phyloP scores from a whole-genome alignment of 2,888 invertebrate species.

The Achlya flavicornis region DNA sequence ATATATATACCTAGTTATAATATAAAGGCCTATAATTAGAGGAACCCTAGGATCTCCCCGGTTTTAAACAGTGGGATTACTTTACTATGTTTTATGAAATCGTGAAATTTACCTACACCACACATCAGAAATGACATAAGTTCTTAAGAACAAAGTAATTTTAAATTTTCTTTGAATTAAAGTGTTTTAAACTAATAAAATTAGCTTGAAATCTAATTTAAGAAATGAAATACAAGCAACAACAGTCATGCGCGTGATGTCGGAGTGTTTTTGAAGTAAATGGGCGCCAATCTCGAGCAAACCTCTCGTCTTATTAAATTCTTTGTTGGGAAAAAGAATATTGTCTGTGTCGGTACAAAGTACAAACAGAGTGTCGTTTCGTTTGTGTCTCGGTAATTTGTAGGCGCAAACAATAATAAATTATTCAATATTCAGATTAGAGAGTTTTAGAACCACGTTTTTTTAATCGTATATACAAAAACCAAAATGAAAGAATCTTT shows the following conservation, averaged over 20 bases:
- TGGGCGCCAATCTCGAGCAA: constrained; percentile 21
- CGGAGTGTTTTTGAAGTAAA: constrained; percentile 9
- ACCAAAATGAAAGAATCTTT: no score
- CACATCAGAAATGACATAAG: no score
- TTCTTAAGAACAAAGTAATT: neutral
- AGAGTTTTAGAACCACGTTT: constrained; percentile 10
- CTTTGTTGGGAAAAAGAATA: constrained; percentile 22
- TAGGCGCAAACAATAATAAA: constrained; percentile 29
- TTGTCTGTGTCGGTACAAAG: constrained; percentile 19
- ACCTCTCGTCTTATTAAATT: constrained; percentile 30
- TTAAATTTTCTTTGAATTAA: neutral
- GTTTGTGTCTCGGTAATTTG: constrained; percentile 21
- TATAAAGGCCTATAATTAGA: no score
- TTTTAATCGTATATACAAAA: neutral
- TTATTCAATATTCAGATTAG: constrained; percentile 33
- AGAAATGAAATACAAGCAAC: constrained; percentile 1
- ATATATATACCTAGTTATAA: no score
- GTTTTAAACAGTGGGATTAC: no score
- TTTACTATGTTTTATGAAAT: no score
- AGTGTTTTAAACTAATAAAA: neutral
- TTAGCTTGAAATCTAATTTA: constrained; percentile 4
- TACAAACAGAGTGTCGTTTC: constrained; percentile 21
- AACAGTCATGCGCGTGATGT: neutral
- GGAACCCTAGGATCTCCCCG: no score
- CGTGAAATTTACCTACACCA: no score